A percentile compares a stretch with the other conserved stretches of the same genome.
Conservation (phyloP, 2,888 invertebrate genomes). For the Pseudanteris insignis region DNA sequence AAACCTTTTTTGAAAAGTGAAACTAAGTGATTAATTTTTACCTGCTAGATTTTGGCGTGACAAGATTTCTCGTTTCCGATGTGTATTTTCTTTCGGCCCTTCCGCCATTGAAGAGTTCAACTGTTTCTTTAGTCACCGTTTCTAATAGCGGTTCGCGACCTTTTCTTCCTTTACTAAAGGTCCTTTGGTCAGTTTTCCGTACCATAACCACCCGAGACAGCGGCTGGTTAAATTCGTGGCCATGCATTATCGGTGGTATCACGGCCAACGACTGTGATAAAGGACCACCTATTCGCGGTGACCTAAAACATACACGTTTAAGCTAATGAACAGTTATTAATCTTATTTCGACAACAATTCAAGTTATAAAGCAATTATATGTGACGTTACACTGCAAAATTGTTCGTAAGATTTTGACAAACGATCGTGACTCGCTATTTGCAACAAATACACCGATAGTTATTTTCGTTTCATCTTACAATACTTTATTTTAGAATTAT, state of each 20-base stretch:
- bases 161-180: conserved; percentile 71
- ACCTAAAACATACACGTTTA: conserved; percentile 48
- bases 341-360: no score
- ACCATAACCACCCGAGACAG: conserved; percentile 75
- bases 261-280: conserved; percentile 63
- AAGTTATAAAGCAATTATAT: no score
- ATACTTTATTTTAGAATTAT: no score
- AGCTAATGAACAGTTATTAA: no score
- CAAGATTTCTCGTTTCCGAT: conserved; percentile 71
- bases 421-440: no score
- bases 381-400: no score
- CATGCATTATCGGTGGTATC: conserved; percentile 66
- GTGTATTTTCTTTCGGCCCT: conserved; percentile 73
- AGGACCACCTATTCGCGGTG: conserved; percentile 64
- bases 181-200: conserved; percentile 74
- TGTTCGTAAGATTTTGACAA: no score
- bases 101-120: conserved; percentile 74
- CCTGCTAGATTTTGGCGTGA: conserved; percentile 65
- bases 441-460: no score
- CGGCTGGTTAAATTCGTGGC: conserved; percentile 65
- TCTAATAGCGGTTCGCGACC: conserved; percentile 74
- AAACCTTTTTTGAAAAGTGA: no score
- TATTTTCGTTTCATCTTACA: no score
- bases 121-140: conserved; percentile 74
- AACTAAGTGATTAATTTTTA: conserved; percentile 29